Percentiles rank a stretch among this genome's conserved stretches.
Conservation (phyloP, 2,888 invertebrate genomes). For the Rosalia funebris region DNA sequence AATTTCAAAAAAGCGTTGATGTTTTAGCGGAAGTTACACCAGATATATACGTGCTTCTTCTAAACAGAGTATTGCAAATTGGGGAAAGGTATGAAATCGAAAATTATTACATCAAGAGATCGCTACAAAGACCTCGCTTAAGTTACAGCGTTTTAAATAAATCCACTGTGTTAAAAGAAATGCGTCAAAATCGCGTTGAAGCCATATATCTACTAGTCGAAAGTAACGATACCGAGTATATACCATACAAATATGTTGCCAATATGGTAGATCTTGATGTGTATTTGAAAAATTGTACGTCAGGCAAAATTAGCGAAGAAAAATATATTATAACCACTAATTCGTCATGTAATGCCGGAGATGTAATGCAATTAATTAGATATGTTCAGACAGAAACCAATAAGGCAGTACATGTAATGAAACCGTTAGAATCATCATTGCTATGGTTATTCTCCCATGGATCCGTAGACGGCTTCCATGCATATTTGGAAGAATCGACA, state of each 20-base stretch:
- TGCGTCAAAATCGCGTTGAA: neutral
- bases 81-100: conserved; percentile 13
- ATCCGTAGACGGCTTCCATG: conserved; percentile 10
- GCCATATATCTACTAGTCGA: conserved; percentile 17
- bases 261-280: neutral
- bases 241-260: neutral
- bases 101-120: conserved; percentile 21
- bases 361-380: neutral
- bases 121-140: neutral
- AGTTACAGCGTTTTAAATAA: conserved; percentile 1
- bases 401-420: conserved; percentile 5
- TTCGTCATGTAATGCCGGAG: neutral
- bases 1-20: neutral
- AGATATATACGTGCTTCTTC: conserved; percentile 12
- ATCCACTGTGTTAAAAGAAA: conserved; percentile 4
- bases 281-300: neutral
- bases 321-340: conserved; percentile 7
- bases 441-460: conserved; percentile 22
- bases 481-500: neutral
- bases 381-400: neutral
- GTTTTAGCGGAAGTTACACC: conserved; percentile 8
- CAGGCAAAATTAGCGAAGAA: neutral
- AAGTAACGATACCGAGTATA: neutral
- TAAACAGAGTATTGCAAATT: neutral
- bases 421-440: neutral